Base-by-base conservation (phyloP, 2,888 invertebrate species). In the Strigamia transsilvanica region DNA sequence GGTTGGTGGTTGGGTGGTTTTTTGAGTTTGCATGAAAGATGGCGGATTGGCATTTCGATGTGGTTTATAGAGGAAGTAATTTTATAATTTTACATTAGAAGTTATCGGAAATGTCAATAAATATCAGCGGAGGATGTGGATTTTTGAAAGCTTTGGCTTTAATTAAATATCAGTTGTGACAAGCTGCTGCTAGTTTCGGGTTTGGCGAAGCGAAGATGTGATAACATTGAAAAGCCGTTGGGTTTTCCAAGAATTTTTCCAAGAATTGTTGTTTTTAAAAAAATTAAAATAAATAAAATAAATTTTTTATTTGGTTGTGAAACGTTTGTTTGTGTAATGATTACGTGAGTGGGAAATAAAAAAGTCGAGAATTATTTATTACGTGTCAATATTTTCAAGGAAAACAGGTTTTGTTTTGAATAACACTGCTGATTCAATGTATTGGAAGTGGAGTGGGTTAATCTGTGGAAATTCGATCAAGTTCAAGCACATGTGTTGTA, bases 121-220 rank as follows among this genome's bases (percentile, higher is more conserved):
- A 56, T 56, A 56, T 56, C 56, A 56, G 18, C 10, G 9, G n/a
- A 56, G 21, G 56, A 56, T 56, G 56, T 56, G 56, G 18, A 56
- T 56, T 56, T 56, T 18, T 18, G 56, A 56, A 56, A 18, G 56
- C 21, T 18, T 56, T 56, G 18, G 56, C 2, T 56, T 56, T 56
- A 56, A 56, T 56, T 56, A 56, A 56, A 56, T 56, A 56, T 56
- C 56, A 56, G 56, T 56, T 56, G 56, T 56, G 56, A 56, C 56
- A 56, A 56, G 56, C 56, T 56, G 56, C 56, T 21, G 21, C 56
- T 56, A 21, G 15, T 56, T 56, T 56, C 4, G 56, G 56, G 56
- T 56, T n/a, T 56, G 18, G 21, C 56, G 56, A 56, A 56, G 56
- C 56, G 56, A 56, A 56, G 18, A 18, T 56, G 4, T 56, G 56